A percentile compares a stretch with the other conserved stretches of the same genome.
phyloP scores from a whole-genome alignment of 1,140 invertebrate genomes.

The Atopsyche davidsoni region DNA sequence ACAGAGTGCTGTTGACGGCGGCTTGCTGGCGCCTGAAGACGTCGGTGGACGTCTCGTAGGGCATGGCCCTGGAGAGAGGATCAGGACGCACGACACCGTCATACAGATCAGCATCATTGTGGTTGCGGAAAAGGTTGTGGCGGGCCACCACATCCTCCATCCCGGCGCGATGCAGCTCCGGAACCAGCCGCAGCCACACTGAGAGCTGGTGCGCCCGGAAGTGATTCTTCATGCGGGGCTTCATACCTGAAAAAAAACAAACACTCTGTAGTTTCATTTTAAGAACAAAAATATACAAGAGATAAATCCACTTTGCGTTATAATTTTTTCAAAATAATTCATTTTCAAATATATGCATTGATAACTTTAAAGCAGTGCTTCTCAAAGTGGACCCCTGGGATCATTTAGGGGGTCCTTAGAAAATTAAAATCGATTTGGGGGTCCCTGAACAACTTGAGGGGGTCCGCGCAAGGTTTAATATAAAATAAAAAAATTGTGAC shows the following conservation, averaged over 20 bases:
- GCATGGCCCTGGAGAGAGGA: constrained; percentile 53
- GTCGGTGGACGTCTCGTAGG: constrained; percentile 30
- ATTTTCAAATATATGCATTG: too few relatives aligned
- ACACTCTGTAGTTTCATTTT: too few relatives aligned
- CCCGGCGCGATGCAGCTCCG: constrained; percentile 82
- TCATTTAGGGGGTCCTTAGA: too few relatives aligned
- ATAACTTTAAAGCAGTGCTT: too few relatives aligned
- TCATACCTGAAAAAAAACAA: constrained; percentile 63
- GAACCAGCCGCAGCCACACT: constrained; percentile 89
- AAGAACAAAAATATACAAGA: constrained; percentile 1
- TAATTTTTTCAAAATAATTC: too few relatives aligned
- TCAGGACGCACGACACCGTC: constrained; percentile 77
- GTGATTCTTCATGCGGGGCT: constrained; percentile 86
- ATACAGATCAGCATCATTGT: constrained; percentile 74
- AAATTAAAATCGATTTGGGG: too few relatives aligned
- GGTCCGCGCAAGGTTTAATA: too few relatives aligned
- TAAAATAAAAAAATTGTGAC: too few relatives aligned
- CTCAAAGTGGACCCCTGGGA: too few relatives aligned
- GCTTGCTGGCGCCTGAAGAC: constrained; percentile 33
- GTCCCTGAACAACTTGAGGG: too few relatives aligned
- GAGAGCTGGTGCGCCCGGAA: constrained; percentile 90
- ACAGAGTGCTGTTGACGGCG: constrained; percentile 36
- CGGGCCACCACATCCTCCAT: constrained; percentile 79
- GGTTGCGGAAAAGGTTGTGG: constrained; percentile 77
- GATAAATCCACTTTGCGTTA: too few relatives aligned